A percentile compares a stretch with the other conserved stretches of the same genome.
phyloP scores from a whole-genome alignment of 2,888 invertebrate species.

The Drosophila anceps region DNA sequence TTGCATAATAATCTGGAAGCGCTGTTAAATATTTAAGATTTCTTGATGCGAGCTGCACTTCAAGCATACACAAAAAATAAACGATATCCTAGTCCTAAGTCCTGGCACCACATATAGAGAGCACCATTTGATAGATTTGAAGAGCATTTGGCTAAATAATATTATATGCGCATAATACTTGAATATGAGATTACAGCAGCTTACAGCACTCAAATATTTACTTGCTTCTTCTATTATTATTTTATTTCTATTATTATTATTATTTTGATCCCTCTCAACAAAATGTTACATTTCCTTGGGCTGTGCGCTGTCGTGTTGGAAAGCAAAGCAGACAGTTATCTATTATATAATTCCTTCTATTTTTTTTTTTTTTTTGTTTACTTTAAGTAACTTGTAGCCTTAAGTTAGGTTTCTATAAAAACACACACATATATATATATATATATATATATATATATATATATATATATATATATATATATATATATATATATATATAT shows the following conservation, averaged over 20 bases:
- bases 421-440: neutral
- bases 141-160: conserved; percentile 34
- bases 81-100: conserved; percentile 57
- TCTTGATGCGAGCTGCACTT: conserved; percentile 43
- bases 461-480: conserved; percentile 1
- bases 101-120: conserved; percentile 39
- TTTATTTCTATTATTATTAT: neutral
- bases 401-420: conserved; percentile 31
- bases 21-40: conserved; percentile 26
- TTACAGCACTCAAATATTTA: conserved; percentile 20
- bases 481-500: neutral
- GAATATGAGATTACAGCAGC: conserved; percentile 46
- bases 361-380: conserved; percentile 18
- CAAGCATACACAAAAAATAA: conserved; percentile 14
- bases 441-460: conserved; percentile 13
- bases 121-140: conserved; percentile 34
- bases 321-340: conserved; percentile 53
- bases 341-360: conserved; percentile 21
- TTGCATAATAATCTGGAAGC: neutral
- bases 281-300: conserved; percentile 66
- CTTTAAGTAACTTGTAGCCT: conserved; percentile 34
- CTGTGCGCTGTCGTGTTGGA: conserved; percentile 69
- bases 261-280: conserved; percentile 1
- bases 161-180: conserved; percentile 18
- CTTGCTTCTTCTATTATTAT: neutral